Evolutionary conservation across 92 coral and sea anemone genomes (phyloP).

Genomic region (Anthopleura xanthogrammica): DNA sequence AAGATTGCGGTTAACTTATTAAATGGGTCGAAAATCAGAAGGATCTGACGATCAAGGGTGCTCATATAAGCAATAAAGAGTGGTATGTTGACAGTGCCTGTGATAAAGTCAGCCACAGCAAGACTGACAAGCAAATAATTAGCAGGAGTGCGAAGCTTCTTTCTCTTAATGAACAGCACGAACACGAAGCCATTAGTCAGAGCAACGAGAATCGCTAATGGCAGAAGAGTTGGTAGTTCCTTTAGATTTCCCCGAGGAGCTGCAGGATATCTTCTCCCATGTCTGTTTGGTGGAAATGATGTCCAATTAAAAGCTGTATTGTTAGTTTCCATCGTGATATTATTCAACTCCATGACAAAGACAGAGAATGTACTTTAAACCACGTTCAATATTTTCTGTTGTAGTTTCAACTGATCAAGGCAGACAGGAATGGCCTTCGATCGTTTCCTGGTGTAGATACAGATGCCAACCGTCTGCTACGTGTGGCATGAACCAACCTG

Average conservation of each 20-base stretch:
- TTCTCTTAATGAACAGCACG: conserved; percentile 36
- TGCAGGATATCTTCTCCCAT: neutral
- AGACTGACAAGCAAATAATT: conserved; percentile 63
- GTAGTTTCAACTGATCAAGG: too few relatives aligned
- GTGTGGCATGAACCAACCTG: too few relatives aligned
- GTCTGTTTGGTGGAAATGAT: neutral
- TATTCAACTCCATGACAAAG: neutral
- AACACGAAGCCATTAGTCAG: conserved; percentile 53
- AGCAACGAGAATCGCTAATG: conserved; percentile 41
- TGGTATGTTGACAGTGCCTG: conserved; percentile 53
- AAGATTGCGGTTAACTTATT: conserved; percentile 49
- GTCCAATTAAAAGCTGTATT: neutral
- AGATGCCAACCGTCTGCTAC: too few relatives aligned
- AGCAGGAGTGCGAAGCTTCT: conserved; percentile 50
- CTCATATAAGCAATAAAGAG: conserved; percentile 26
- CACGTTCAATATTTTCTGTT: too few relatives aligned
- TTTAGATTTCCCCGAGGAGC: neutral
- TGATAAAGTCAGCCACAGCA: conserved; percentile 56
- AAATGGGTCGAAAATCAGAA: conserved; percentile 8
- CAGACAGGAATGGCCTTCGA: too few relatives aligned
- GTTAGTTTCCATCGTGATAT: neutral
- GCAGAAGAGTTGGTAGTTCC: conserved; percentile 27
- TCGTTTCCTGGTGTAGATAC: too few relatives aligned
- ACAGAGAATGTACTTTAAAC: too few relatives aligned
- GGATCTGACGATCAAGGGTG: neutral